Evolutionary conservation across 2,797 vertebrate species (phyloP).

Genomic region (Pelochelys cantorii): DNA sequence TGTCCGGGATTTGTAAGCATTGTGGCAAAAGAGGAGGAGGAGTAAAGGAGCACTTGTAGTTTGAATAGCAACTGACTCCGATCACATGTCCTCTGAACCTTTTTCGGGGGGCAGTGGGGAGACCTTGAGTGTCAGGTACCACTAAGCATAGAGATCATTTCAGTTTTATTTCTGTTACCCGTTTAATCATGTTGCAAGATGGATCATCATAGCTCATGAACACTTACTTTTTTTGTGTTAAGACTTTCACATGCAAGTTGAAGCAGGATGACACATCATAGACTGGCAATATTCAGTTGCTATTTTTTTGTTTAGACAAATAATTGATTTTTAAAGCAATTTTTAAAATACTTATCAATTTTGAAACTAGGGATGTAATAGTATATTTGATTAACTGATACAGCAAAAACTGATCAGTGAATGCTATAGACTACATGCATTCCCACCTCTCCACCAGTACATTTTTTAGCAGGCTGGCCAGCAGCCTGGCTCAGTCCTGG

Average conservation of each 20-base stretch:
- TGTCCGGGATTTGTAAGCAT: neutral
- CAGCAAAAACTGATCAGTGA: no score
- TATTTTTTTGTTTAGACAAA: neutral
- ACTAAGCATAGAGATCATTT: constrained; percentile 8
- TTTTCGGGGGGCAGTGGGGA: neutral
- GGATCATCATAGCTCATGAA: constrained; percentile 1
- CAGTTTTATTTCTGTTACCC: constrained; percentile 3
- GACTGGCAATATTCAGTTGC: neutral
- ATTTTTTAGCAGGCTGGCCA: no score
- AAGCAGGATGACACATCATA: neutral
- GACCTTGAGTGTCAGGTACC: neutral
- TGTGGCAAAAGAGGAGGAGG: neutral
- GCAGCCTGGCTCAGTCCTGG: no score
- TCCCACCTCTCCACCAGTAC: no score
- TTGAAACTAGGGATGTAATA: no score
- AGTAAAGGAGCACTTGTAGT: neutral
- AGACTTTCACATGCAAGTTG: neutral
- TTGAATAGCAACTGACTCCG: neutral
- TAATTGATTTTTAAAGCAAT: neutral
- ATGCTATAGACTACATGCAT: no score
- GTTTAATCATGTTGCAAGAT: constrained; percentile 5
- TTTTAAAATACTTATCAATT: neutral
- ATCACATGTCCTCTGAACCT: neutral
- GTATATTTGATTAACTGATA: no score
- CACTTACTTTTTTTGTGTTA: neutral